phyloP scores from a whole-genome alignment of 2,888 invertebrate species.

The Andrena bicolor region DNA sequence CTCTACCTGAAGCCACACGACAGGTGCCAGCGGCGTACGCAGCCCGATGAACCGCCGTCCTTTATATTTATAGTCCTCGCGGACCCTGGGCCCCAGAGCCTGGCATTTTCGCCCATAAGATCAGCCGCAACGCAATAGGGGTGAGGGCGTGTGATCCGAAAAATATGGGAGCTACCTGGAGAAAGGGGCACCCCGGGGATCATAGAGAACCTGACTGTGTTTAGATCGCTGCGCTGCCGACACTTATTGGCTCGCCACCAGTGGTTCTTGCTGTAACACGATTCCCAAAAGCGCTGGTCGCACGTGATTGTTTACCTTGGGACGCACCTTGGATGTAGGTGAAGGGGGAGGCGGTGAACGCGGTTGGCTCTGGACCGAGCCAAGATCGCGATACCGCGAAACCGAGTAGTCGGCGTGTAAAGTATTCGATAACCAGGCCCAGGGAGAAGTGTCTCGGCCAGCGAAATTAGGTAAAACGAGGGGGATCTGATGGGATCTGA shows the following conservation, averaged over 20 bases:
- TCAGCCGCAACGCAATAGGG: slow-evolving; percentile 52
- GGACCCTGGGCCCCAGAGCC: not conserved
- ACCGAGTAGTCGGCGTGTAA: not conserved
- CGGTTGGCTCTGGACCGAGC: not conserved
- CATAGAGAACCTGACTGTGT: slow-evolving; percentile 37
- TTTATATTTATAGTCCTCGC: slow-evolving; percentile 48
- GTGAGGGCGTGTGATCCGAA: not conserved
- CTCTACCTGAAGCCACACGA: slow-evolving; percentile 81
- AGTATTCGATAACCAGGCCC: slow-evolving; percentile 17
- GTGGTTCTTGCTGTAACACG: slow-evolving; percentile 43
- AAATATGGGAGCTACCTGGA: slow-evolving; percentile 19
- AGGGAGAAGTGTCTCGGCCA: not conserved
- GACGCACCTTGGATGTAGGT: not conserved
- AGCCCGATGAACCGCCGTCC: slow-evolving; percentile 77
- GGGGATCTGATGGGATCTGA: slow-evolving; percentile 14
- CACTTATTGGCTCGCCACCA: slow-evolving; percentile 25
- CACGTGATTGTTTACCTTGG: slow-evolving; percentile 45
- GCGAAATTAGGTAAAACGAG: slow-evolving; percentile 40
- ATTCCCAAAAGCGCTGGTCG: slow-evolving; percentile 43
- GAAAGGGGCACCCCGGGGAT: not conserved
- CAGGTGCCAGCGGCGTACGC: slow-evolving; percentile 83
- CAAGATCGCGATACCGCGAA: slow-evolving; percentile 13
- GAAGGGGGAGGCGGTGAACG: not conserved
- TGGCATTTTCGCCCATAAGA: slow-evolving; percentile 27
- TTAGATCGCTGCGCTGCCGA: slow-evolving; percentile 32